Evolutionary conservation across 1,140 invertebrate species (phyloP).

Genomic region (Eupeodes corollae): DNA sequence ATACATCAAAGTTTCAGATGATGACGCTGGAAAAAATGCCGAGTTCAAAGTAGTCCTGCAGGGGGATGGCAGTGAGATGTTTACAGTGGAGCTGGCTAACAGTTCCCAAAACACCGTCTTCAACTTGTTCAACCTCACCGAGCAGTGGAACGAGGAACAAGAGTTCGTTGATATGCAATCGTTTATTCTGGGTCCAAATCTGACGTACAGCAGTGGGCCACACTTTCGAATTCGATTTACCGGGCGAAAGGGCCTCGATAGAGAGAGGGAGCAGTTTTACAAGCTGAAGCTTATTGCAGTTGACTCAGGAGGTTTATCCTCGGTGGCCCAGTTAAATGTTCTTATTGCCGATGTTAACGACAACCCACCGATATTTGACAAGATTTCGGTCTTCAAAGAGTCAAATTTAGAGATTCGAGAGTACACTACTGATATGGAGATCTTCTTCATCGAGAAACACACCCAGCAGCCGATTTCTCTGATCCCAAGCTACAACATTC

Average conservation of each 20-base stretch:
- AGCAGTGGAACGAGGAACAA: conserved; percentile 34
- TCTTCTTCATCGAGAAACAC: conserved; percentile 39
- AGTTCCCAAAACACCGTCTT: conserved; percentile 13
- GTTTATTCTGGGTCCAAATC: conserved; percentile 24
- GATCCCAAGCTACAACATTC: conserved; percentile 25
- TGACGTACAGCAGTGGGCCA: conserved; percentile 20
- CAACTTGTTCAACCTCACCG: conserved; percentile 31
- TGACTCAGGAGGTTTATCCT: conserved; percentile 62
- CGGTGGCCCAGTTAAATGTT: conserved; percentile 57
- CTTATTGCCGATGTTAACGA: conserved; percentile 72
- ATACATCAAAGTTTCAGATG: conserved; percentile 58
- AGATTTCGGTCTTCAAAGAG: conserved; percentile 52
- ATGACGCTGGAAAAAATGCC: conserved; percentile 67
- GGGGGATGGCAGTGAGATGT: conserved; percentile 63
- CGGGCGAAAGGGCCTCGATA: conserved; percentile 51
- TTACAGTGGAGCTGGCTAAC: conserved; percentile 51
- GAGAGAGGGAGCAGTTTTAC: conserved; percentile 60
- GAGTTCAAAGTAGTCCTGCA: conserved; percentile 60
- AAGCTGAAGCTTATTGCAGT: conserved; percentile 58
- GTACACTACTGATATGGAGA: conserved; percentile 43
- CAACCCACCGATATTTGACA: conserved; percentile 59
- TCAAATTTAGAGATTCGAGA: conserved; percentile 54
- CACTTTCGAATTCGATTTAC: conserved; percentile 27
- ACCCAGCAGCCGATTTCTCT: conserved; percentile 25
- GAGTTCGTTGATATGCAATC: conserved; percentile 33